phyloP scores from a whole-genome alignment of 2,888 invertebrate species.

The Odontothrips loti region DNA sequence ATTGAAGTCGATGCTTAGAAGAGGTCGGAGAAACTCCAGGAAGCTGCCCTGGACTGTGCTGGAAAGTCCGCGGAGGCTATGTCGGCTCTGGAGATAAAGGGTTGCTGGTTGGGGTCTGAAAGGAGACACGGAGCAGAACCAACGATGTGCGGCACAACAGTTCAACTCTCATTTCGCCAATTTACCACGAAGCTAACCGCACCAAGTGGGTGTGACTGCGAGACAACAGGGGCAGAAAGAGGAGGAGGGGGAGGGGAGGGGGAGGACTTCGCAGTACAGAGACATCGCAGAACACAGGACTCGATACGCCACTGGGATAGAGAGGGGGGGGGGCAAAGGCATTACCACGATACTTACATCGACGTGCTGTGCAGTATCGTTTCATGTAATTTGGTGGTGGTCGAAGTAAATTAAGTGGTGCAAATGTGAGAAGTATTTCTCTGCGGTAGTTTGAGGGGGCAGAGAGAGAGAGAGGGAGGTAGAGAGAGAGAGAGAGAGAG shows the following conservation, averaged over 20 bases:
- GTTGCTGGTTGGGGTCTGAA: background rate
- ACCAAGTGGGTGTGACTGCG: constrained; percentile 5
- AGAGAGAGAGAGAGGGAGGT: no score
- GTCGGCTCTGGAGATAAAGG: no score
- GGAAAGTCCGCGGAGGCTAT: no score
- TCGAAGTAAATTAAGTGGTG: no score
- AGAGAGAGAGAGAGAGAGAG: no score
- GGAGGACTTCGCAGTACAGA: background rate
- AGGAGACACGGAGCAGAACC: background rate
- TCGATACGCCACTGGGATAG: background rate
- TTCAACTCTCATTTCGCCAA: constrained; percentile 20
- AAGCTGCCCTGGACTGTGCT: no score
- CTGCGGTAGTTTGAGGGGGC: no score
- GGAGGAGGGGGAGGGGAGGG: background rate
- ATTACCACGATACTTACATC: no score
- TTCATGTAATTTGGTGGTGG: background rate
- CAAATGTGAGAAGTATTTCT: no score
- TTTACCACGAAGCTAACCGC: constrained; percentile 12
- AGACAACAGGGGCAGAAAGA: background rate
- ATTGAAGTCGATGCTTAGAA: no score
- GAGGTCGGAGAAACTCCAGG: no score
- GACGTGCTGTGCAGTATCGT: background rate
- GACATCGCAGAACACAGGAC: background rate
- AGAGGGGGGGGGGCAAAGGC: background rate
- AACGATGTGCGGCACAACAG: background rate